Conservation (phyloP, 2,888 invertebrate species). For the Hydroisotoma schaefferi region DNA sequence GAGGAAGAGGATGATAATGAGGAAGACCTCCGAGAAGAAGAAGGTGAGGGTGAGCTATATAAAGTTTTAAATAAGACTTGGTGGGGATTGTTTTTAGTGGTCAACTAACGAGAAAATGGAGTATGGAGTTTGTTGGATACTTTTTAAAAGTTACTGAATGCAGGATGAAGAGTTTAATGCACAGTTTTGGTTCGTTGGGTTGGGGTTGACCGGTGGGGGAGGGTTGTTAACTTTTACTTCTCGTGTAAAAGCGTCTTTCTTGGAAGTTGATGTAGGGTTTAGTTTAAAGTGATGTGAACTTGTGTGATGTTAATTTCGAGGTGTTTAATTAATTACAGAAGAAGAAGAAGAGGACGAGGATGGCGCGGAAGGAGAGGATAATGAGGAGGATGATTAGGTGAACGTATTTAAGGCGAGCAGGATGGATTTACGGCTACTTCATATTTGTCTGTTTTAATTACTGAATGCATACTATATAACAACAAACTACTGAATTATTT, state of each 20-base stretch:
- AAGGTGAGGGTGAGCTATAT: conserved; percentile 36
- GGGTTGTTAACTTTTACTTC: no score
- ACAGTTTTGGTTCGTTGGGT: no score
- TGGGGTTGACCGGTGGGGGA: no score
- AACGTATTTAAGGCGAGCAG: neutral
- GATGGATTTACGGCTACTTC: conserved; percentile 9
- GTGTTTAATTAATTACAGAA: conserved; percentile 53
- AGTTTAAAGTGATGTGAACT: no score
- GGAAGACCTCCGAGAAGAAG: conserved; percentile 52
- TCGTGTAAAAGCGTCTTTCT: no score
- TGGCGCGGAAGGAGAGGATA: conserved; percentile 63
- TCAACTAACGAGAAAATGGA: neutral
- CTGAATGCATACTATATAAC: conserved; percentile 3
- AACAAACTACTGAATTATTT: conserved; percentile 15
- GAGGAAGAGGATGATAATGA: conserved; percentile 64
- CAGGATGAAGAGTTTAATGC: no score
- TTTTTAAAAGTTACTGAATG: no score
- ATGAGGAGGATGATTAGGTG: conserved; percentile 57
- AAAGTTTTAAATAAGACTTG: neutral
- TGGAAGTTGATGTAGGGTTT: no score
- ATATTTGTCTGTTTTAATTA: conserved; percentile 15
- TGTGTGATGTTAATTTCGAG: no score
- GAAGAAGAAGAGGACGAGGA: conserved; percentile 64
- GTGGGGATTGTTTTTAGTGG: neutral
- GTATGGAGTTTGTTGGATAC: no score